These are phyloP conservation scores for Hormaphis cornu DNA, from an alignment of 1,140 invertebrate genomes.

Conservation along the genomic window DNA sequence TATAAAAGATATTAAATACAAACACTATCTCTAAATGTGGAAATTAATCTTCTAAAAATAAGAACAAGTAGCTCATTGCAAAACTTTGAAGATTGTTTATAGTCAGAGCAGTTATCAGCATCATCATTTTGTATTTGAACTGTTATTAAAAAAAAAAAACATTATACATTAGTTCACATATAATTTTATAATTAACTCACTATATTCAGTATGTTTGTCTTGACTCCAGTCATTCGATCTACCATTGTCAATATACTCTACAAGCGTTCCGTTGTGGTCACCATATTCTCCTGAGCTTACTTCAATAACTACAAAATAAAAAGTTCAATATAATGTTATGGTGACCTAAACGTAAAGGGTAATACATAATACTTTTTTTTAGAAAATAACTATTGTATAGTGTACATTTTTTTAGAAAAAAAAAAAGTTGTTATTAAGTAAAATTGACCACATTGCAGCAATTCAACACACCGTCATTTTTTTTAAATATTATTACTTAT, in stretches of 20 bases:
- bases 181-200: not conserved
- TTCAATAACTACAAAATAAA: slow-evolving; percentile 50
- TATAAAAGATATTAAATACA: slow-evolving; percentile 21
- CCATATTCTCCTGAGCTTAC: slow-evolving; percentile 48
- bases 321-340: not conserved
- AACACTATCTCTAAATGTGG: slow-evolving; percentile 20
- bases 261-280: slow-evolving; percentile 50
- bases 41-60: slow-evolving; percentile 4
- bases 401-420: too few species aligned
- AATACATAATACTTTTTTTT: too few species aligned
- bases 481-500: too few species aligned
- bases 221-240: slow-evolving; percentile 18
- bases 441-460: too few species aligned
- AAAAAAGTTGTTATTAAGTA: too few species aligned
- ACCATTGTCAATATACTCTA: not conserved
- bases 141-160: not conserved
- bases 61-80: slow-evolving; percentile 11
- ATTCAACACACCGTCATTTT: too few species aligned
- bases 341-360: too few species aligned
- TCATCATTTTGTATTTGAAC: not conserved
- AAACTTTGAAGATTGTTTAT: not conserved
- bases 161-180: not conserved
- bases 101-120: not conserved
- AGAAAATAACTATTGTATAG: not conserved
- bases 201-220: not conserved